A percentile compares a stretch with the other conserved stretches of the same genome.
These are phyloP conservation scores for Dendrophyllia cribrosa DNA, from an alignment of 64 coral and sea anemone genomes.

Conservation along the genomic window DNA sequence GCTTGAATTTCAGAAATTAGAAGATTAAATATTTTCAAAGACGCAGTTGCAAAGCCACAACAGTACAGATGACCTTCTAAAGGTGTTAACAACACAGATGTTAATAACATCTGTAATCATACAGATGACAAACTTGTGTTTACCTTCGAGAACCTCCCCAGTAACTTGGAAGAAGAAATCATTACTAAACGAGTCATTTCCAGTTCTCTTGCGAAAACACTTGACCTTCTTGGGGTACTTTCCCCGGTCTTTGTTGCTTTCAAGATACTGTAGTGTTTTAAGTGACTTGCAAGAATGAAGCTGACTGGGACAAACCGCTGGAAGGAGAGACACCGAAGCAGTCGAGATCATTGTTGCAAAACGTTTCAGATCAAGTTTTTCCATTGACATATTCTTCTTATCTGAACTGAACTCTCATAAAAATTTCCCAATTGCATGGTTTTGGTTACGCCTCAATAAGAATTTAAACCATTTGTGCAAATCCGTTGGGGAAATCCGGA, in stretches of 20 bases:
- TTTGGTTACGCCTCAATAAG: conserved; percentile 35
- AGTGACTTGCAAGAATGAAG: background rate
- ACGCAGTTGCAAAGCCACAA: background rate
- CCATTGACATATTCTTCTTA: background rate
- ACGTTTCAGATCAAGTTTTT: background rate
- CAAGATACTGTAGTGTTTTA: background rate
- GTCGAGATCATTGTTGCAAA: conserved; percentile 16
- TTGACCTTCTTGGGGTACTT: conserved; percentile 20
- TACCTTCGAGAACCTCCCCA: background rate
- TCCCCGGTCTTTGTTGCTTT: conserved; percentile 27
- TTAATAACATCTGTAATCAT: too few species aligned
- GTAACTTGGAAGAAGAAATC: conserved; percentile 2
- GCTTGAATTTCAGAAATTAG: background rate
- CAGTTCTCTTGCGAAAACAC: conserved; percentile 49
- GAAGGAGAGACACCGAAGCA: background rate
- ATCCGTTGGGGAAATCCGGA: conserved; percentile 29
- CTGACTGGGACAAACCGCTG: background rate
- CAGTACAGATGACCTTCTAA: background rate
- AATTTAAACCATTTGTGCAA: background rate
- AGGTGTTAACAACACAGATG: background rate
- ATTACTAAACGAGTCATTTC: conserved; percentile 41
- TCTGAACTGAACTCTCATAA: background rate
- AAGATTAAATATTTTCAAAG: conserved; percentile 29
- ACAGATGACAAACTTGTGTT: background rate
- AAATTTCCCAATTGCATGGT: conserved; percentile 13